These are phyloP conservation scores for Melanaphis sacchari DNA, from an alignment of 1,140 invertebrate species.

Conservation along the genomic window DNA sequence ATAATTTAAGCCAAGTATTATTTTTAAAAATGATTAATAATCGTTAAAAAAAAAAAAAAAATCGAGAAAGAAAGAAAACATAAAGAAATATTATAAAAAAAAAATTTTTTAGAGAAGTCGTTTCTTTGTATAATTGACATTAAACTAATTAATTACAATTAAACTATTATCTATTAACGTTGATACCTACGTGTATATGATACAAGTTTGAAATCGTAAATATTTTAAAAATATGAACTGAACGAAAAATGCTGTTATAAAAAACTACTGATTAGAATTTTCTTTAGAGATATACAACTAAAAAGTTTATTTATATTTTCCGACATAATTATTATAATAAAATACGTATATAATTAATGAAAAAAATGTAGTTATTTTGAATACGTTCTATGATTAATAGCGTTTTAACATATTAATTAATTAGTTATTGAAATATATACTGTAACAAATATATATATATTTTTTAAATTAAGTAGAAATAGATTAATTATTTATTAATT, in stretches of 20 bases:
- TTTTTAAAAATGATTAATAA: not conserved
- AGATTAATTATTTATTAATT: not conserved
- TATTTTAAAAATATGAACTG: not conserved
- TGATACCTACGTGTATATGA: not conserved
- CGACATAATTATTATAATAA: not conserved
- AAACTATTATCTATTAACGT: not conserved
- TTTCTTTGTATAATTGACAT: not conserved
- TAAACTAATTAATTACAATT: not conserved
- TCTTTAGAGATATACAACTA: not conserved
- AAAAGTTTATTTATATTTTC: not conserved
- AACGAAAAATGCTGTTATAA: not conserved
- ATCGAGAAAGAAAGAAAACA: not conserved
- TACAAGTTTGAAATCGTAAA: not conserved
- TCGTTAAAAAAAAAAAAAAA: not conserved
- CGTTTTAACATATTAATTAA: not conserved
- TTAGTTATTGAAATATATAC: not conserved
- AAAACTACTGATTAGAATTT: not conserved
- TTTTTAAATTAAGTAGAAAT: not conserved
- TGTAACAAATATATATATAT: not conserved
- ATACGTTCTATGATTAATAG: not conserved
- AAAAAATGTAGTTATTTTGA: not conserved
- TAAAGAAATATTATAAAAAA: not conserved
- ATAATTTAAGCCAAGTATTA: not conserved
- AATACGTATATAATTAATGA: not conserved
- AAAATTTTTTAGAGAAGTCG: not conserved